A percentile compares a stretch with the other conserved stretches of the same genome.
These are phyloP conservation scores for Ochropleura plecta DNA, from an alignment of 2,888 invertebrate species.

Conservation along the genomic window DNA sequence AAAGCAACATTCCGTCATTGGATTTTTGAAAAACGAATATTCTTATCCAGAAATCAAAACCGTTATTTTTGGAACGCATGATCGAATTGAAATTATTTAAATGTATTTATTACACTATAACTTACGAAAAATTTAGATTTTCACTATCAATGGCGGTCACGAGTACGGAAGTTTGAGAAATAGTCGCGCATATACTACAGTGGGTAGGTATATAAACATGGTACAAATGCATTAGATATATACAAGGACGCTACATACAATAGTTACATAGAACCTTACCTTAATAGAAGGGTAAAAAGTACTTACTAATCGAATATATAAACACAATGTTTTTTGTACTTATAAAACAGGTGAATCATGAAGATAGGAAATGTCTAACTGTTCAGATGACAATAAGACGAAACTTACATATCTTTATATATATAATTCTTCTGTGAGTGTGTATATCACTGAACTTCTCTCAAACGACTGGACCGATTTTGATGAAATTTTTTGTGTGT, in stretches of 20 bases:
- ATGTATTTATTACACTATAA: constrained; percentile 3
- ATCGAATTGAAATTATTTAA: background rate
- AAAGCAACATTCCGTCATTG: too few species aligned
- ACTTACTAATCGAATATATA: constrained; percentile 50
- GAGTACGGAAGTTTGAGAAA: constrained; percentile 43
- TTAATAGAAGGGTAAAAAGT: constrained; percentile 36
- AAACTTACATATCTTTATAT: background rate
- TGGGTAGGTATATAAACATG: constrained; percentile 69
- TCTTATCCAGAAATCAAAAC: too few species aligned
- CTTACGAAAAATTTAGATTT: background rate
- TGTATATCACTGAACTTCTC: too few species aligned
- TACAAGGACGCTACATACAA: constrained; percentile 68
- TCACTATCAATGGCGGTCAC: constrained; percentile 12
- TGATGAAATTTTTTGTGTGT: too few species aligned
- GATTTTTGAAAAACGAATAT: too few species aligned
- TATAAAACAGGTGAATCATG: constrained; percentile 71
- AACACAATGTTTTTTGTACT: constrained; percentile 73
- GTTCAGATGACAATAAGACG: constrained; percentile 48
- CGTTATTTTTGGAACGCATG: too few species aligned
- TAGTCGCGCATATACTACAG: constrained; percentile 58
- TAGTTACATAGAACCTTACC: constrained; percentile 58
- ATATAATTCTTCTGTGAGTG: too few species aligned
- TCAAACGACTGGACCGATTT: too few species aligned
- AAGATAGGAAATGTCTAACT: constrained; percentile 38
- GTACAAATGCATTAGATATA: constrained; percentile 71